Evolutionary conservation across 2,797 vertebrate species (phyloP), one percentile per base, ranked within the genome.

Genomic region (Urocyon cinereoargenteus): DNA sequence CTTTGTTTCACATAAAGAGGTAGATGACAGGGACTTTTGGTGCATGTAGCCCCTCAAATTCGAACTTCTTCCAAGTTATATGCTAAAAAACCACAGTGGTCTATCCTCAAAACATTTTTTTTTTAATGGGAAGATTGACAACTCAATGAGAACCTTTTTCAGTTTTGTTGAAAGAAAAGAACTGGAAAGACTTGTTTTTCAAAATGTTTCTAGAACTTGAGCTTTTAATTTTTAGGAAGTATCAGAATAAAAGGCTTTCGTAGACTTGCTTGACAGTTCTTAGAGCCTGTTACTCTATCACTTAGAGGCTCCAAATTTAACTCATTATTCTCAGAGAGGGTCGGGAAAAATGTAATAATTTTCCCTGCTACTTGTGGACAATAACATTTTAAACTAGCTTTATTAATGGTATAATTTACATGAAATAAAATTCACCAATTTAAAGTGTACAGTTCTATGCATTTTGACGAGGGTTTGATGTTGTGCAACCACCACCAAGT

Each of bases 101-200:
- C 13, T 55, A 36, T 82, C n/a, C 61, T 82, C 3, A 75, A 73
- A 92, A 51, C 5, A 34, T 70, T 62, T 87, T 91, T 92, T 88
- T 59, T 66, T 19, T 9, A 61, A 77, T 49, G 28, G 14, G 31
- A 55, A 6, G 0, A 0, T 45, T 83, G 11, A 68, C 6, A 64
- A 84, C 36, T 79, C 75, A 34, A 77, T 79, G 1, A 22, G 40
- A 64, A 26, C 1, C 13, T 93, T 34, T 84, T 90, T 51, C 11
- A 84, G 11, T 84, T 86, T 70, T 90, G 24, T 79, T 88, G 72
- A 92, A 95, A 93, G n/a, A 3, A 89, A 94, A 89, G 40, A 85
- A 66, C 2, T 78, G 49, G 36, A 94, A 91, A 90, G 57, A 36
- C 1, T n/a, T 62, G 34, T 77, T 24, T 78, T 95, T 78, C 55